Base-by-base conservation (phyloP, 2,888 invertebrate genomes). In the Patella ulyssiponensis region DNA sequence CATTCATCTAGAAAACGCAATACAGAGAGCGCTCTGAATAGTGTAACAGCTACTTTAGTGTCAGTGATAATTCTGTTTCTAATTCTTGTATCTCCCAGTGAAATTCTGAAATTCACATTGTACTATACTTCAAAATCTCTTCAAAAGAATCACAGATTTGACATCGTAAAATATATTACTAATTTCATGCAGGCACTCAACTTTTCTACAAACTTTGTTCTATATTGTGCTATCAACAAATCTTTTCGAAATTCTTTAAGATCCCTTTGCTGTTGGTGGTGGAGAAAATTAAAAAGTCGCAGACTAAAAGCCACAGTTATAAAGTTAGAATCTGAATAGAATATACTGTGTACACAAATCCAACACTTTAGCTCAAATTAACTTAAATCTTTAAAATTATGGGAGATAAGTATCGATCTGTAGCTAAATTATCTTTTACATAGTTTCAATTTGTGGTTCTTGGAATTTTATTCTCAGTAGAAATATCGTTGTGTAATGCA, bases 191-290 rank as follows among this genome's bases (percentile, higher is more conserved):
- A 89, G 80, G 87, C 88, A 1, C 81, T 88, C 53, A 90, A 91
- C 76, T 91, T 90, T 77, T 88, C 87, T 9, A 83, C 97, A 79
- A 98, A 97, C 92, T 98, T 98, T 89, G 95, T 97, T 79, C 93
- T 98, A 52, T 98, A 98, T 91, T 98, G 97, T 89, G 94, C 96
- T 74, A 97, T 98, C 96, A 97, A 97, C 83, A 94, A 96, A 83
- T 97, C 97, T 93, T 98, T 98, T 91, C 94, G 98, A 12, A 86
- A 89, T 70, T 93, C 93, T 14, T 79, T 88, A 3, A 78, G 81
- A 3, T 84, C 80, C 7, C 82, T 89, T 33, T 80, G 86, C 69
- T 88, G 86, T 74, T 85, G 84, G 73, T 85, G 83, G 53, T 80
- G 82, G 74, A 74, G n/a, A 33, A 74, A 58, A 17, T n/a, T 74